These are phyloP conservation scores for Eulemur rufifrons DNA, from an alignment of 2,113 vertebrate species.

Conservation along the genomic window DNA sequence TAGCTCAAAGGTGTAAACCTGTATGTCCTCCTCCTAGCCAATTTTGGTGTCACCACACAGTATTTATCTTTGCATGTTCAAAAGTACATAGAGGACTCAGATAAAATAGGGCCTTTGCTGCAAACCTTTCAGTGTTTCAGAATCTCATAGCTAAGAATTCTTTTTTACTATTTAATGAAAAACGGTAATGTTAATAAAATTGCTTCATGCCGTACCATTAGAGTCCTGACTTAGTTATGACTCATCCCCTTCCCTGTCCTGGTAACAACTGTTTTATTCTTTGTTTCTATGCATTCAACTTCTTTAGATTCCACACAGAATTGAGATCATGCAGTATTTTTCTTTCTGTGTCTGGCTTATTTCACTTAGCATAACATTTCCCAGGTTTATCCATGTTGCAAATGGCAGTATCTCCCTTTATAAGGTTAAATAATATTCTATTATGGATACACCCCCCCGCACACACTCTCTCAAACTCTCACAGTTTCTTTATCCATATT, in stretches of 20 bases:
- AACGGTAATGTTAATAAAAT: constrained; percentile 14
- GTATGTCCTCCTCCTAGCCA: neutral
- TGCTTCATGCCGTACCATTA: neutral
- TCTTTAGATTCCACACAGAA: neutral
- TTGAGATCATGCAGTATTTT: neutral
- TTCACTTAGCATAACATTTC: neutral
- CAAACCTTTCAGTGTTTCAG: neutral
- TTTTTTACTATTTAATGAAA: neutral
- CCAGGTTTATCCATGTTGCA: neutral
- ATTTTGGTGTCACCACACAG: neutral
- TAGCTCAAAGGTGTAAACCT: neutral
- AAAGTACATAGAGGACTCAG: neutral
- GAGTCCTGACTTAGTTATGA: neutral
- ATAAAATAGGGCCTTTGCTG: neutral
- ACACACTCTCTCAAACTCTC: neutral
- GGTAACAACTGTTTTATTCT: neutral
- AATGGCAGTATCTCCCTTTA: neutral
- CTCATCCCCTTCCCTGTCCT: neutral
- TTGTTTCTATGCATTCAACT: neutral
- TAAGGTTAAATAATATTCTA: neutral
- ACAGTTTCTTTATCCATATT: neutral
- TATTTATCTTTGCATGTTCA: neutral
- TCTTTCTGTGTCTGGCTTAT: neutral
- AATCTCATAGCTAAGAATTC: neutral
- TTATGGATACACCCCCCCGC: neutral